phyloP scores from a whole-genome alignment of 2,888 invertebrate species.

The Ashinkailepas kermadecensis region DNA sequence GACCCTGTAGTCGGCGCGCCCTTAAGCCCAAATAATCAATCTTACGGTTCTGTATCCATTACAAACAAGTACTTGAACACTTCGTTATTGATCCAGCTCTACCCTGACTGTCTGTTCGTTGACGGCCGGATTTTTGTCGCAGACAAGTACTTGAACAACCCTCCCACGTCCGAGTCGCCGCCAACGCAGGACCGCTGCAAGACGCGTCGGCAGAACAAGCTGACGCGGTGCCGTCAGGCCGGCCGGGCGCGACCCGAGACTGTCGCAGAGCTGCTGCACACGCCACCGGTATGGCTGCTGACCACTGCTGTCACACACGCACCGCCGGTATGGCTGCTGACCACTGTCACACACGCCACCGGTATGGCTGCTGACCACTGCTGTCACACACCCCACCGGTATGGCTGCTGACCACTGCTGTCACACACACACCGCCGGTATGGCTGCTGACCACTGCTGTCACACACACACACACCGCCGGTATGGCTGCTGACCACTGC shows the following conservation, averaged over 20 bases:
- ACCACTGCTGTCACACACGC: too few relatives aligned
- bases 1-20: too few relatives aligned
- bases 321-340: too few relatives aligned
- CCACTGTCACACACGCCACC: too few relatives aligned
- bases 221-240: conserved; percentile 24
- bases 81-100: conserved; percentile 3
- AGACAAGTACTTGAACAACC: conserved; percentile 55
- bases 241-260: neutral
- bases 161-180: conserved; percentile 67
- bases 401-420: too few relatives aligned
- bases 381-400: neutral
- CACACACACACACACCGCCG: too few relatives aligned
- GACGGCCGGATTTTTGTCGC: neutral
- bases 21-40: too few relatives aligned
- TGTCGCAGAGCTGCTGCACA: neutral
- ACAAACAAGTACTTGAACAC: neutral
- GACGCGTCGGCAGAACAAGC: conserved; percentile 38
- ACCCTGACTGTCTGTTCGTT: neutral
- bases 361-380: too few relatives aligned
- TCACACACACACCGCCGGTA: too few relatives aligned
- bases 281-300: neutral
- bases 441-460: too few relatives aligned
- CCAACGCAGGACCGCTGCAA: conserved; percentile 59
- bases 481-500: too few relatives aligned
- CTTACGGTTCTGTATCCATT: too few relatives aligned